Base-by-base conservation (phyloP, 2,888 invertebrate genomes). In the Gortyna flavago region DNA sequence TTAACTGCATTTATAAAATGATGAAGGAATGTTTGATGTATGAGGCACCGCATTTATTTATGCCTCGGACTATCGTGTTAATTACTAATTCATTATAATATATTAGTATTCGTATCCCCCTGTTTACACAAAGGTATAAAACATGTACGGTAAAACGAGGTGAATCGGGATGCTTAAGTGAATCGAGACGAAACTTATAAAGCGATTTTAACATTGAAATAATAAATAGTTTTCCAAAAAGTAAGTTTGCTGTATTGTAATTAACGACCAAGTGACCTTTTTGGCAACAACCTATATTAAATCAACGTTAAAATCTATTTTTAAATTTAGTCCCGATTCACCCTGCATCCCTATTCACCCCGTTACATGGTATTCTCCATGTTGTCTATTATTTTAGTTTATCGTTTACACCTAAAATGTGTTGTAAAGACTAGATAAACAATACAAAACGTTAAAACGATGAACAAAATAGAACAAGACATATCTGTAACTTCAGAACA, bases 11-110 rank as follows among this genome's bases (percentile, higher is more conserved):
- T 57, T 51, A 32, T 68, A 41, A 41, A 68, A 64, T 48, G 2
- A 62, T 29, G 18, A 70, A 21, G 7, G 29, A 35, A n/a, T 44
- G 25, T 61, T 41, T 75, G 21, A 64, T 57, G n/a, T 65, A 32
- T 80, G 41, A 21, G 8, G 51, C 18, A 38, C 9, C 59, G 35
- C 54, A 54, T 16, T 35, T n/a, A n/a, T n/a, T 13, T 44, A 61
- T 4, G 54, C 35, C 32, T 71, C 25, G 6, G 25, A 65, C 25
- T 77, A 21, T 21, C 6, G 18, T 54, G 18, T 32, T 77, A 62
- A 32, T 29, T 29, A 41, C 11, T 35, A 21, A 75, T 44, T 74
- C 16, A 21, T 32, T 75, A 38, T 18, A 41, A 74, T 54, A 54
- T 41, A 18, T 73, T 73, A 8, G 18, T 8, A 72, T 2, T 57